Base-by-base conservation (phyloP, 2,797 vertebrate species). In the Myotis findleyi region DNA sequence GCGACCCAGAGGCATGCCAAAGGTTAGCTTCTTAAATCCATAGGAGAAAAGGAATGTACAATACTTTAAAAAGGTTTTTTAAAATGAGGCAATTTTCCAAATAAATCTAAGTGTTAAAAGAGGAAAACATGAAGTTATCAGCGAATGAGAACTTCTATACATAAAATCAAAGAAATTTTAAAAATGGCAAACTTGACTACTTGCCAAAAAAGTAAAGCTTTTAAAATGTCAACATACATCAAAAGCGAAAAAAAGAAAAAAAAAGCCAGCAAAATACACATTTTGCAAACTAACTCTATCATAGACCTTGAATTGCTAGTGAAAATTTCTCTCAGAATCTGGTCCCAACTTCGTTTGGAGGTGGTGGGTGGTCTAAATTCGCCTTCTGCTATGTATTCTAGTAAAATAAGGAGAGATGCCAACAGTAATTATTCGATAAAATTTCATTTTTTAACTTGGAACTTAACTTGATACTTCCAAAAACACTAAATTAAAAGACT, bases 381-480 rank as follows among this genome's bases (percentile, higher is more conserved):
- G 18, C n/a, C 55, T 76, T 92, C 53, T 73, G 21, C 21, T 38
- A 44, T 12, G 23, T 76, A 80, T 38, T 51, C 87, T 81, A 68
- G 53, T 62, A 77, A 92, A 87, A 81, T 23, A 80, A 75, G 27
- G 69, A 89, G 27, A 71, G 30, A 20, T 30, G 27, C 5, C 62
- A 27, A 44, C 20, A 71, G 20, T 69, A 89, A 80, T 73, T 91
- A 92, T 47, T 55, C 51, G 10, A 47, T 68, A 87, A 84, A 95
- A 91, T 66, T 64, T 57, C 27, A 68, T 91, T 94, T 91, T 94
- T 87, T 17, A 96, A 95, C 59, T 53, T 95, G 33, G 41, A 93
- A 84, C 6, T 17, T 87, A 41, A 93, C 25, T n/a, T 72, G 38
- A 72, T 41, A 93, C 20, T 84, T 86, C 64, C 11, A 83, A 80